phyloP scores from a whole-genome alignment of 2,888 invertebrate species.

The Campaea margaritaria region DNA sequence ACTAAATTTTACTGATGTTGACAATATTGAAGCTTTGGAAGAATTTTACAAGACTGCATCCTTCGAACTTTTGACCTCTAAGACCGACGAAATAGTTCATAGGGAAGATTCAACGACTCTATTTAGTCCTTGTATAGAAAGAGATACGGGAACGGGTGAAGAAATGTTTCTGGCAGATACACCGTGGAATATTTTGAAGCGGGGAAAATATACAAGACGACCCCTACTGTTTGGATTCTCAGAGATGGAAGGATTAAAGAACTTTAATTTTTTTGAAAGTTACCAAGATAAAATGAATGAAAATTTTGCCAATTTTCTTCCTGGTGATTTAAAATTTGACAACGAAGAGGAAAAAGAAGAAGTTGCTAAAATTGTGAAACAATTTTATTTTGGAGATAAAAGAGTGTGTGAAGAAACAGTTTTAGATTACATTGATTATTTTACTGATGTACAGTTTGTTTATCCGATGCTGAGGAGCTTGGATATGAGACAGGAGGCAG shows the following conservation, averaged over 20 bases:
- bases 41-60: slow-evolving; percentile 32
- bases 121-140: slow-evolving; percentile 29
- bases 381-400: slow-evolving; percentile 27
- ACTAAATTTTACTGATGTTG: slow-evolving; percentile 24
- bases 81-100: slow-evolving; percentile 1
- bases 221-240: slow-evolving; percentile 25
- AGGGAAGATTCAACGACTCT: slow-evolving; percentile 2
- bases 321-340: slow-evolving; percentile 40
- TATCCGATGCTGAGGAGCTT: slow-evolving; percentile 16
- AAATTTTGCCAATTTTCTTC: slow-evolving; percentile 41
- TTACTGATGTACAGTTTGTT: slow-evolving; percentile 11
- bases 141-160: slow-evolving; percentile 9
- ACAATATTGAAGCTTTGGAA: slow-evolving; percentile 36
- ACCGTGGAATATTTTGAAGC: slow-evolving; percentile 15
- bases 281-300: slow-evolving; percentile 12
- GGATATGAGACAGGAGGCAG: slow-evolving; percentile 1
- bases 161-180: slow-evolving; percentile 22
- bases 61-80: slow-evolving; percentile 10
- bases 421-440: slow-evolving; percentile 18
- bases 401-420: slow-evolving; percentile 9
- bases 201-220: slow-evolving; percentile 14
- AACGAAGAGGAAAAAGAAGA: slow-evolving; percentile 34
- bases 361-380: slow-evolving; percentile 36
- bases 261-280: not conserved
- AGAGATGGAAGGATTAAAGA: slow-evolving; percentile 9